These are phyloP conservation scores for Scolanthus callimorphus DNA, from an alignment of 92 coral and sea anemone genomes.

Conservation along the genomic window DNA sequence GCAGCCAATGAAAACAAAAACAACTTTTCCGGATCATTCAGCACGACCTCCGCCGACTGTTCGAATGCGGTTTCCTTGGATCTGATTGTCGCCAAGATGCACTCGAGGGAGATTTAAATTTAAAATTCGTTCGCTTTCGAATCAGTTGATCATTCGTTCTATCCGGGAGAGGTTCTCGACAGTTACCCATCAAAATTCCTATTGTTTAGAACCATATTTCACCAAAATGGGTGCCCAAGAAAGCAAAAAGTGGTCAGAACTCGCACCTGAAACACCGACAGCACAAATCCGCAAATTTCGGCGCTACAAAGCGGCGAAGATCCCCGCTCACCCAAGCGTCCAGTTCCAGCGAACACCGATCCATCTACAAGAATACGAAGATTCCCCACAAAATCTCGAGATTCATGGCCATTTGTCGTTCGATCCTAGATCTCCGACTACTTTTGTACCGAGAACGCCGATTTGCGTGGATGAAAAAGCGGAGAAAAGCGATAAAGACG, in stretches of 20 bases:
- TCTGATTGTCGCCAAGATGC: constrained; percentile 61
- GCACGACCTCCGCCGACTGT: too few species aligned
- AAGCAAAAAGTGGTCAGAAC: constrained; percentile 80
- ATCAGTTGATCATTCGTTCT: neutral
- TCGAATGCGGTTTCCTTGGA: too few species aligned
- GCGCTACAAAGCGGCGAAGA: constrained; percentile 41
- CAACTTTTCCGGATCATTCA: too few species aligned
- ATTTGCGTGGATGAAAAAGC: constrained; percentile 24
- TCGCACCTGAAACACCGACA: constrained; percentile 64
- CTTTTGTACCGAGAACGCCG: constrained; percentile 70
- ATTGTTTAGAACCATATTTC: too few species aligned
- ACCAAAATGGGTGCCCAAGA: constrained; percentile 79
- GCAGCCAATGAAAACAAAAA: too few species aligned
- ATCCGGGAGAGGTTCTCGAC: constrained; percentile 4
- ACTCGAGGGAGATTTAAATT: constrained; percentile 54
- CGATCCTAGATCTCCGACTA: constrained; percentile 95
- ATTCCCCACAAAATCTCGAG: constrained; percentile 70
- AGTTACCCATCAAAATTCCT: too few species aligned
- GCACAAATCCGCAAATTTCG: constrained; percentile 41
- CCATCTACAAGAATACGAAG: constrained; percentile 59
- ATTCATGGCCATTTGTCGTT: constrained; percentile 12
- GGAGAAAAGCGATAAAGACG: constrained; percentile 18
- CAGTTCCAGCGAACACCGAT: constrained; percentile 81
- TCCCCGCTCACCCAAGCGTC: constrained; percentile 82
- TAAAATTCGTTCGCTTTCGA: constrained; percentile 40